Base-by-base conservation (phyloP, 2,113 vertebrate genomes). In the Morone chrysops region DNA sequence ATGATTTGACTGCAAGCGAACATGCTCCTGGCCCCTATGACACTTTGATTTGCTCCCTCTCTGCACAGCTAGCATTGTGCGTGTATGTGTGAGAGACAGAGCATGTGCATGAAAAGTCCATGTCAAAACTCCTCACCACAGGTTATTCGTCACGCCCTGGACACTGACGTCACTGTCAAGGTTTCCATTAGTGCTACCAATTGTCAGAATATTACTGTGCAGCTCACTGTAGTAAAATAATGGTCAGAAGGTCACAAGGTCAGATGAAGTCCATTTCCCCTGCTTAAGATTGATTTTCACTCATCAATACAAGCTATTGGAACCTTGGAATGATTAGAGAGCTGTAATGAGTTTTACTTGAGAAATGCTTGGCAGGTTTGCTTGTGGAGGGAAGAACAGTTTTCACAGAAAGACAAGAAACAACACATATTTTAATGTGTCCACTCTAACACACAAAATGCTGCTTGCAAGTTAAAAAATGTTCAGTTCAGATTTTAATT, bases 291-390 rank as follows among this genome's bases (percentile, higher is more conserved):
- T 57, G 78, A 88, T 83, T 83, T 75, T 73, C 17, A 25, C 45
- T 71, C 50, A 80, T 91, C 89, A 72, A 82, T 88, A 63, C 16
- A 18, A 80, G 57, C 8, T 69, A 82, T 73, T 76, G 63, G 59
- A 80, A 54, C 6, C 25, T 50, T 45, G 6, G 38, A 76, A 85
- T 76, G 36, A 89, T 76, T 63, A 69, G 10, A 41, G 5, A n/a
- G 22, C 41, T 82, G 54, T 75, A 78, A 83, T 73, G 70, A 77
- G 72, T 69, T 84, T 13, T 59, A 73, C 25, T 14, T 31, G 31
- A 65, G n/a, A 56, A 53, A 70, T 17, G 10, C n/a, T 62, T 60
- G 17, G 59, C 31, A 66, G 1, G 8, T 40, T 61, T 71, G 25
- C 40, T 54, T 14, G 31, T 56, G 12, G 16, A 51, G 12, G 56